Evolutionary conservation across 2,797 vertebrate genomes (phyloP), one percentile per base, ranked within the genome.

Genomic region (Adrianichthys oophorus): DNA sequence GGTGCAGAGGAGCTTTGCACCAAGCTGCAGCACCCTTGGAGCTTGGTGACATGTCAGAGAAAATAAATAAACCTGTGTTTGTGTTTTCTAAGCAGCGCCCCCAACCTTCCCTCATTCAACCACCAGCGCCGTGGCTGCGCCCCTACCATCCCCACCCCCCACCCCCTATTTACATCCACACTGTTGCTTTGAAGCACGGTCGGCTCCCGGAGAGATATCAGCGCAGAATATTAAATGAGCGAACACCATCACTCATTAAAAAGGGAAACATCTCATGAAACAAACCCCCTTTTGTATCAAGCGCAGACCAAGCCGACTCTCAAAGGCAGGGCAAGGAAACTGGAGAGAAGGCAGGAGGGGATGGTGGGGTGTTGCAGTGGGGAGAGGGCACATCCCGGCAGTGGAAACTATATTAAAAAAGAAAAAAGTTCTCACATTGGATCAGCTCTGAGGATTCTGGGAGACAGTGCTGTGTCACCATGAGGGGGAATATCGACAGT

Each of bases 221-320:
- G 73, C 14, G 54, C 48, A 5, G 86, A 89, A 90, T 90, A 89
- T 88, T 85, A 90, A 91, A 90, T 85, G 84, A 89, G 82, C 37
- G 80, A 88, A 82, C 83, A 80, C 81, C 73, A 88, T 89, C 84
- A 81, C 81, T 87, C 86, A 88, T 91, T 90, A 89, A 89, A 89
- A 47, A 88, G 67, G 74, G 71, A 87, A 91, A 87, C 83, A 87
- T 85, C 80, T 88, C 73, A 83, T 72, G 75, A 77, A 85, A 90
- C 85, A 90, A 85, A 84, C 79, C 81, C 70, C 68, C 80, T 81
- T 88, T 88, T 90, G 86, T 89, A 69, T 79, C 72, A 66, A 71
- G 67, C 59, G 64, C 70, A 58, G 64, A 69, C 74, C 74, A 52
- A 65, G 73, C 41, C 13, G 51, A 19, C 65, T 73, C 72, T 79